Evolutionary conservation across 1,140 invertebrate species (phyloP).

Genomic region (Oscheius sp.): DNA sequence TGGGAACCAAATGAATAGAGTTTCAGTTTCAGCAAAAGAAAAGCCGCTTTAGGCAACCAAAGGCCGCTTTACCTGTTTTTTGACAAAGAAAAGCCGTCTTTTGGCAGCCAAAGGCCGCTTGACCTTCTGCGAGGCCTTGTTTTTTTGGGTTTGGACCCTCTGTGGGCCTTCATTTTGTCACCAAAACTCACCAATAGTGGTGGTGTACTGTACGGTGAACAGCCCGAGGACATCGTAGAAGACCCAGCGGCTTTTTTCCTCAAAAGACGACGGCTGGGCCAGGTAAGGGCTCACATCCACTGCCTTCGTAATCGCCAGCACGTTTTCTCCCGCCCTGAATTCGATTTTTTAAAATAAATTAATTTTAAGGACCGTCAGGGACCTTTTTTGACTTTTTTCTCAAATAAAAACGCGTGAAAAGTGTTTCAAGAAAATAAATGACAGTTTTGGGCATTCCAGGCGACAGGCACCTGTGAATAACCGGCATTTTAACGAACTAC

Average conservation of each 20-base stretch:
- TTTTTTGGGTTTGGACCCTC: too few species aligned
- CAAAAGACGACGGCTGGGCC: constrained; percentile 43
- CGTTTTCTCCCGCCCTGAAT: constrained; percentile 59
- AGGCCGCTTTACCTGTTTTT: background rate
- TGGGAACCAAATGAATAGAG: background rate
- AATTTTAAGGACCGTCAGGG: background rate
- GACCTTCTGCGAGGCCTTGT: background rate
- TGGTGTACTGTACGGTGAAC: constrained; percentile 62
- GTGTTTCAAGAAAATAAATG: too few species aligned
- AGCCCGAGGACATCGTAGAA: constrained; percentile 64
- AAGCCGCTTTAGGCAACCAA: background rate
- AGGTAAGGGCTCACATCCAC: background rate
- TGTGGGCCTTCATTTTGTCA: too few species aligned
- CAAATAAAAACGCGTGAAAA: background rate
- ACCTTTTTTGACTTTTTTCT: too few species aligned
- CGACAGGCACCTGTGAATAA: too few species aligned
- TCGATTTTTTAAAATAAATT: background rate
- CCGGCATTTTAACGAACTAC: too few species aligned
- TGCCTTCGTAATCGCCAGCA: background rate
- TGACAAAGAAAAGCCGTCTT: background rate
- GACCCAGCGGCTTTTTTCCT: constrained; percentile 59
- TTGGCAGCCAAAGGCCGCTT: background rate
- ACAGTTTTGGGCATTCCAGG: too few species aligned
- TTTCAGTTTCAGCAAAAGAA: background rate
- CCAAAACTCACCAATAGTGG: constrained; percentile 52